phyloP scores from a whole-genome alignment of 2,888 invertebrate species.

The Drosophila mercatorum region DNA sequence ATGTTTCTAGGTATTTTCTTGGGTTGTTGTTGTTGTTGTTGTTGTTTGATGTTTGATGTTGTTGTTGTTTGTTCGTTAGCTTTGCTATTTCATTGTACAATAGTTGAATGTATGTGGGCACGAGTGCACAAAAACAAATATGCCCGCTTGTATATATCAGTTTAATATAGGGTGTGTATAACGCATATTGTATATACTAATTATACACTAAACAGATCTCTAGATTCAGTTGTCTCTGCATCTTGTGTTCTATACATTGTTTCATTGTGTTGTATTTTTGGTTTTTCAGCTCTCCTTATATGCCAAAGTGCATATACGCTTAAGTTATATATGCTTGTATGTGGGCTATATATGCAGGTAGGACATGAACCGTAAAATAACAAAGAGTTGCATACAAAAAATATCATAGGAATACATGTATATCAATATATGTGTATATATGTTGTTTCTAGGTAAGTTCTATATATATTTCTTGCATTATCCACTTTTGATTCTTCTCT shows the following conservation, averaged over 20 bases:
- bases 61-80: slow-evolving; percentile 43
- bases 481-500: neutral
- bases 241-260: slow-evolving; percentile 69
- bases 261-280: slow-evolving; percentile 47
- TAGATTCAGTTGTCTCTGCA: slow-evolving; percentile 26
- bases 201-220: slow-evolving; percentile 39
- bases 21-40: slow-evolving; percentile 26
- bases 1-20: slow-evolving; percentile 14
- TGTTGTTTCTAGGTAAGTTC: slow-evolving; percentile 18
- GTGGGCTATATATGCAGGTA: slow-evolving; percentile 54
- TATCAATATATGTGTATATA: slow-evolving; percentile 58
- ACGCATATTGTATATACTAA: slow-evolving; percentile 57
- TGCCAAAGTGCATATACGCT: slow-evolving; percentile 42
- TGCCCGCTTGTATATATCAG: slow-evolving; percentile 47
- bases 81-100: slow-evolving; percentile 71
- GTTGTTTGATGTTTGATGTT: slow-evolving; percentile 20
- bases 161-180: slow-evolving; percentile 61
- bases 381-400: slow-evolving; percentile 57
- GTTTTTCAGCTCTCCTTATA: slow-evolving; percentile 63
- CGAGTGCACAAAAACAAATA: slow-evolving; percentile 20
- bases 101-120: slow-evolving; percentile 50
- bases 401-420: slow-evolving; percentile 71
- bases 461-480: slow-evolving; percentile 5
- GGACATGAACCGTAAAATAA: slow-evolving; percentile 52
- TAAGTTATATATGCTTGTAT: slow-evolving; percentile 39